Percentiles rank a stretch among this genome's conserved stretches.
Evolutionary conservation across 2,113 vertebrate genomes (phyloP).

Genomic region (Oriolus oriolus): DNA sequence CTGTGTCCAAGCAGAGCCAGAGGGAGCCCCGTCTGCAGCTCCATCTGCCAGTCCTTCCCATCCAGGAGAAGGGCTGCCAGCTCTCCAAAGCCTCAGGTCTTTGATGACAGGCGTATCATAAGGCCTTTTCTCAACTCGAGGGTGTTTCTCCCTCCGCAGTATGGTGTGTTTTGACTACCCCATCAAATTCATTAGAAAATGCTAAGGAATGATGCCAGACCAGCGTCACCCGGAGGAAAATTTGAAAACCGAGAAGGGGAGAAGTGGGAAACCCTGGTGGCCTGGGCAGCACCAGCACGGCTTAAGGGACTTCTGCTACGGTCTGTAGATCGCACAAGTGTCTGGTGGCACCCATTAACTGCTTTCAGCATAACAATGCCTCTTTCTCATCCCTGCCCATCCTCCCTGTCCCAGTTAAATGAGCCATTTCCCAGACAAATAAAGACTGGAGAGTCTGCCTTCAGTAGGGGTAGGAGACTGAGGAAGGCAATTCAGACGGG

Average conservation of each 20-base stretch:
- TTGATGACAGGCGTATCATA: not conserved
- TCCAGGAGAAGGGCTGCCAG: not conserved
- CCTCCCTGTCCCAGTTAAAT: constrained; percentile 49
- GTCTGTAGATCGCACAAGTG: not conserved
- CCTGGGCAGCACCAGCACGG: not conserved
- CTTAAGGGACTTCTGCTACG: not conserved
- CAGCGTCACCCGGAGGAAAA: not conserved
- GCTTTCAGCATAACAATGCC: constrained; percentile 43
- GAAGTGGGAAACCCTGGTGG: not conserved
- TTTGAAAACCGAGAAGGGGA: not conserved
- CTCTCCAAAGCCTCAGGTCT: not conserved
- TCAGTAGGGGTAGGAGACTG: not conserved
- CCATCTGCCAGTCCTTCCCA: not conserved
- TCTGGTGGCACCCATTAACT: constrained; percentile 43
- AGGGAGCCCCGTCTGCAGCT: not conserved
- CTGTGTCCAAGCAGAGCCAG: not conserved
- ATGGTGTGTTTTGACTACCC: not conserved
- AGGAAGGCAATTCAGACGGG: not conserved
- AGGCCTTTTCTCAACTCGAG: not conserved
- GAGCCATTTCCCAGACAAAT: constrained; percentile 52
- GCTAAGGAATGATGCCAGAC: not conserved
- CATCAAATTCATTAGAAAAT: not conserved
- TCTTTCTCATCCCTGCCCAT: constrained; percentile 43
- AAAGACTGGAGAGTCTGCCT: not conserved
- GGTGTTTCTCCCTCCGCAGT: not conserved